Evolutionary conservation across 1,140 invertebrate species (phyloP).

Genomic region (Platorchestia sp.): DNA sequence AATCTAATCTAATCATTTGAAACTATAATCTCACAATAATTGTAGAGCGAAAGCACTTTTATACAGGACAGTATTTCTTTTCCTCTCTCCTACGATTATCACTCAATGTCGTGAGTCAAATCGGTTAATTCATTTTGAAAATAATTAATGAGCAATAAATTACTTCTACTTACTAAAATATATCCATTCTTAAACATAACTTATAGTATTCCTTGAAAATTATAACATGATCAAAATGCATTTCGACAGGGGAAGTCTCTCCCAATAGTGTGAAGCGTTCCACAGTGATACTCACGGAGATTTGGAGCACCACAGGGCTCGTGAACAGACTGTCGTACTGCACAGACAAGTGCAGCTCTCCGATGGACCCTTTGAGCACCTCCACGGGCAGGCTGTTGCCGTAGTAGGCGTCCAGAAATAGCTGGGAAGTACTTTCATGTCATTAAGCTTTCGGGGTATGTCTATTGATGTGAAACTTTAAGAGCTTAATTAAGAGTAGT

Average conservation of each 20-base stretch:
- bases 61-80: too few species aligned
- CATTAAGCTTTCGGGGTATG: background rate
- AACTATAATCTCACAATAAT: too few species aligned
- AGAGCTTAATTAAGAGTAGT: too few species aligned
- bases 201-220: background rate
- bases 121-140: background rate
- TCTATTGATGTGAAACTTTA: too few species aligned
- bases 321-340: conserved; percentile 71
- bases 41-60: too few species aligned
- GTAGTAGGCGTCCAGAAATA: conserved; percentile 35
- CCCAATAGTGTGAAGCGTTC: background rate
- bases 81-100: too few species aligned
- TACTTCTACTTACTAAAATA: background rate
- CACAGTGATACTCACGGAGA: conserved; percentile 66
- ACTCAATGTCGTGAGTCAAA: background rate
- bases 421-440: background rate
- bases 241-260: background rate
- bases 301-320: conserved; percentile 69
- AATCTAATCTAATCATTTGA: too few species aligned
- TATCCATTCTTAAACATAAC: background rate
- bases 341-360: conserved; percentile 71
- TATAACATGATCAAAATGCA: background rate
- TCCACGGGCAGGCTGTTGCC: conserved; percentile 54
- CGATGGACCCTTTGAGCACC: conserved; percentile 34
- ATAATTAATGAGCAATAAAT: too few species aligned